Evolutionary conservation across 2,797 vertebrate species (phyloP).

Genomic region (Ataeniobius toweri): DNA sequence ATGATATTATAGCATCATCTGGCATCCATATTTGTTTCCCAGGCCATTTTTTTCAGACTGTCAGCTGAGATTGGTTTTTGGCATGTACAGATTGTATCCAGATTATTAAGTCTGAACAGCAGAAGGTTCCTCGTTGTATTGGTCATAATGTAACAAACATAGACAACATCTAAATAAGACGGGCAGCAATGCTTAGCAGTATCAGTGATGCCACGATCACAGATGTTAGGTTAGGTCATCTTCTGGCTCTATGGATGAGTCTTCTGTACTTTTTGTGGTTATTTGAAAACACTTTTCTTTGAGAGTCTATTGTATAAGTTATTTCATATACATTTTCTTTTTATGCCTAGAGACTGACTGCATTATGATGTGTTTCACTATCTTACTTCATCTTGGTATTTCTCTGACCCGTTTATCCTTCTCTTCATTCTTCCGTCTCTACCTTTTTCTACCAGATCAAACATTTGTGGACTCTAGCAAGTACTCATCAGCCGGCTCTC

Average conservation of each 20-base stretch:
- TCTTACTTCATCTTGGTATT: constrained; percentile 26
- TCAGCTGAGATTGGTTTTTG: constrained; percentile 6
- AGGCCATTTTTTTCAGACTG: background rate
- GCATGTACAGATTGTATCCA: background rate
- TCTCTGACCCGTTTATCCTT: constrained; percentile 18
- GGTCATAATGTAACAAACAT: background rate
- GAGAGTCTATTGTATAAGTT: background rate
- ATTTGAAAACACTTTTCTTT: background rate
- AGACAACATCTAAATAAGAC: background rate
- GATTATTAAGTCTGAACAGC: background rate
- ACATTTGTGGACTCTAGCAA: constrained; percentile 97
- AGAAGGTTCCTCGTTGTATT: background rate
- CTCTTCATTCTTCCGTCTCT: constrained; percentile 12
- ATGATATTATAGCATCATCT: constrained; percentile 8
- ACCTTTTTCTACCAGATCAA: constrained; percentile 86
- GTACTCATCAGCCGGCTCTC: constrained; percentile 92
- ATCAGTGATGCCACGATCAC: too few relatives aligned
- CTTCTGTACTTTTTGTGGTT: background rate
- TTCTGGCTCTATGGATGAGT: background rate
- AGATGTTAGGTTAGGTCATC: background rate
- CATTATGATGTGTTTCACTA: background rate
- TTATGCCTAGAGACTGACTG: background rate
- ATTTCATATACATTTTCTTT: background rate
- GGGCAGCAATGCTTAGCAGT: background rate
- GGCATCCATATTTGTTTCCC: constrained; percentile 18